Evolutionary conservation across 2,888 invertebrate genomes (phyloP), one percentile per base, ranked within the genome.

Genomic region (Nomada fucata): DNA sequence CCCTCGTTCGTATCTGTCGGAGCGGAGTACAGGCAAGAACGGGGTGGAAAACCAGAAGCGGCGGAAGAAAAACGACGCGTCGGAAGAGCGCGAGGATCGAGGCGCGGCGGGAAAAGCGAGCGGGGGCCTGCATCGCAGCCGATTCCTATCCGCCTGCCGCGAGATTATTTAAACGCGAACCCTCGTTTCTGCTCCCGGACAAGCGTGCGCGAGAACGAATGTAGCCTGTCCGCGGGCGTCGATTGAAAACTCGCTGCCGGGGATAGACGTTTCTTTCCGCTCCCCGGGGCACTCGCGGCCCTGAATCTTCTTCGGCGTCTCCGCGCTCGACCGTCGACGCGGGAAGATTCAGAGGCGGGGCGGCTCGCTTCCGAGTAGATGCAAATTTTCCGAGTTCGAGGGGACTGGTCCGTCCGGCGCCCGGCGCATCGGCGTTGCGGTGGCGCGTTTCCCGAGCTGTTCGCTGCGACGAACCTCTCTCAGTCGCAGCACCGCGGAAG

Each of bases 31-130:
- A 42, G 69, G 53, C 70, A 64, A 60, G 80, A 67, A 76, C 50
- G 55, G 11, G 26, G 44, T 47, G 79, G 76, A 79, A 79, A 84
- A 79, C 68, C 69, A 65, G 73, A 52, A 77, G 71, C 42, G 44
- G 47, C 61, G 60, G 60, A 65, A 73, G 82, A 70, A 86, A 84
- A 86, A 78, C 72, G 79, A 78, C 67, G 71, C 71, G 76, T 85
- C 72, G 75, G 70, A 69, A 74, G 75, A 64, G 75, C 57, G 23
- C 68, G 70, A 60, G 72, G 74, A 80, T 86, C 74, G 78, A 71
- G 65, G 60, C 18, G 44, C 4, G 2, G 2, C 29, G n/a, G 47
- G 63, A 44, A 70, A 61, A 74, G 57, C 42, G 23, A 15, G 20
- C 4, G 15, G 5, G 5, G 42, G 59, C 52, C 42, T 18, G 61